These are phyloP conservation scores for Zosterops pallidus DNA, from an alignment of 2,113 vertebrate species.

Conservation along the genomic window DNA sequence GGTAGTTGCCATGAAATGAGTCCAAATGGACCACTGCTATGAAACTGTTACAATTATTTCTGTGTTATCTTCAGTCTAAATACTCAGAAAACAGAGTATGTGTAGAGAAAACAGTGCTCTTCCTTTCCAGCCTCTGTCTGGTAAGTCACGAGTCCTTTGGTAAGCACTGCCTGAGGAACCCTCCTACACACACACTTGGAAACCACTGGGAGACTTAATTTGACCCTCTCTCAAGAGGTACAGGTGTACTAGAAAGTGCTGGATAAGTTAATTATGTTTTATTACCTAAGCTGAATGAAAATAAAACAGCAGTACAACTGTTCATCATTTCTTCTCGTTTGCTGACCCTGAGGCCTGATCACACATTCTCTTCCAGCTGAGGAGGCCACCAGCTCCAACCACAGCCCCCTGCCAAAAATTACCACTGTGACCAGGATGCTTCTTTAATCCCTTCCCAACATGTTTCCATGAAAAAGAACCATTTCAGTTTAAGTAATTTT, in stretches of 20 bases:
- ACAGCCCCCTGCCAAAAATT: background rate
- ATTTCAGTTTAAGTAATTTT: background rate
- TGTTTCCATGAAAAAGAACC: background rate
- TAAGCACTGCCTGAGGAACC: background rate
- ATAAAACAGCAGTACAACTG: background rate
- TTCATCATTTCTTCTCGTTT: background rate
- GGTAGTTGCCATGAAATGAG: background rate
- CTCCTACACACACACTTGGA: background rate
- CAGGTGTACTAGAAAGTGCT: background rate
- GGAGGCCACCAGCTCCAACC: background rate
- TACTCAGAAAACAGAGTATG: background rate
- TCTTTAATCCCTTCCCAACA: background rate
- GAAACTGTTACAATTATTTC: background rate
- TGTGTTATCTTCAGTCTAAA: background rate
- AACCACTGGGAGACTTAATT: background rate
- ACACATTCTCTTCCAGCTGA: background rate
- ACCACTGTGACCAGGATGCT: background rate
- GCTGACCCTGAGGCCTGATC: background rate
- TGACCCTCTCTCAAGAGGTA: background rate
- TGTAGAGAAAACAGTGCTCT: background rate
- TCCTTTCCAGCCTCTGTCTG: background rate
- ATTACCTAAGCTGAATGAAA: background rate
- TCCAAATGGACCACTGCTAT: background rate
- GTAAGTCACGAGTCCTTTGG: background rate
- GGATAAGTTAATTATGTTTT: background rate